Evolutionary conservation across 2,113 vertebrate genomes (phyloP).

Genomic region (Saguinus imperator): DNA sequence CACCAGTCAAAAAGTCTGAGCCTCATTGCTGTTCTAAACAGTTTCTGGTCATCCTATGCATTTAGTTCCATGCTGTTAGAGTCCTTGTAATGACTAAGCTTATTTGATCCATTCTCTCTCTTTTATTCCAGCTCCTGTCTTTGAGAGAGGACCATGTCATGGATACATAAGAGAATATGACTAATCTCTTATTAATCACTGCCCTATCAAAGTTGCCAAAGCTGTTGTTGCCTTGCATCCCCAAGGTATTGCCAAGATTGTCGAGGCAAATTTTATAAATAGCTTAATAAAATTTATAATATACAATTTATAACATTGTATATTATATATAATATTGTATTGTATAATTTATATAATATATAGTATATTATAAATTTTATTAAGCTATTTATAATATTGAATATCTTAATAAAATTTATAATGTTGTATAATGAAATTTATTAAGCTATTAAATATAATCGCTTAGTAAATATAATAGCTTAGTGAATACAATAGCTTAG

Average conservation of each 20-base stretch:
- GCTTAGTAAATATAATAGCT: no score
- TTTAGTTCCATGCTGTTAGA: background rate
- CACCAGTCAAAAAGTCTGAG: background rate
- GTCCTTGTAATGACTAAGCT: background rate
- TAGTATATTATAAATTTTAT: no score
- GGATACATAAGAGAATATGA: background rate
- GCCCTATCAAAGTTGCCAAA: background rate
- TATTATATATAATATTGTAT: no score
- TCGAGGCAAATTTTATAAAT: background rate
- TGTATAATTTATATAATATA: no score
- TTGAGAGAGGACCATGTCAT: background rate
- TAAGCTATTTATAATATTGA: no score
- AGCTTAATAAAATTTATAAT: no score
- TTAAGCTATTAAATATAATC: no score
- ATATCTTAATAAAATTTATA: no score
- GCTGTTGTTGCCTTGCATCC: rapidly evolving
- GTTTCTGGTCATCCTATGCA: background rate
- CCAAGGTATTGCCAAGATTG: background rate
- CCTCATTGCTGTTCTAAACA: background rate
- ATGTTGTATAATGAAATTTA: no score
- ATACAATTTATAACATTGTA: no score
- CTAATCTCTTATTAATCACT: no score
- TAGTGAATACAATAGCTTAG: no score
- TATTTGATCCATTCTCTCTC: background rate
- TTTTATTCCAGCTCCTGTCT: background rate